Conservation (phyloP, 2,888 invertebrate genomes). For the Mesorhabditis sp. region DNA sequence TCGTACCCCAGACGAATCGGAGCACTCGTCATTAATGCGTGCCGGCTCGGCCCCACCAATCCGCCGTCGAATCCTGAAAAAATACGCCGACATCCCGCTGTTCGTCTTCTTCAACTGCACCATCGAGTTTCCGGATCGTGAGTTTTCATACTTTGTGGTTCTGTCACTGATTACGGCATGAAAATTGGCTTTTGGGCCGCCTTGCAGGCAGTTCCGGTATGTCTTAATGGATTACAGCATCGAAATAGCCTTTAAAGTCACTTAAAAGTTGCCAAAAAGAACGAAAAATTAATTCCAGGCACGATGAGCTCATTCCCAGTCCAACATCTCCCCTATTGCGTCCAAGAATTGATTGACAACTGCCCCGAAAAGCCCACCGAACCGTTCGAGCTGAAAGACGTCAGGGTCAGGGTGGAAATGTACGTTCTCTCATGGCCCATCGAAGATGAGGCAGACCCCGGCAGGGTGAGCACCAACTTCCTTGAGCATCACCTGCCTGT, state of each 20-base stretch:
- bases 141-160: not conserved
- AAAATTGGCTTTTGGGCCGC: no score
- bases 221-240: no score
- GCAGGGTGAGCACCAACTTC: not conserved
- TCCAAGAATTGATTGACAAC: conserved; percentile 18
- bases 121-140: conserved; percentile 16
- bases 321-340: conserved; percentile 28
- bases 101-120: conserved; percentile 36
- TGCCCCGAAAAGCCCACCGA: conserved; percentile 15
- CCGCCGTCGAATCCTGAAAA: not conserved
- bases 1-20: not conserved
- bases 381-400: conserved; percentile 1
- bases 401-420: conserved; percentile 27
- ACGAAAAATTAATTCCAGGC: conserved; percentile 5
- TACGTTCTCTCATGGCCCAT: conserved; percentile 38
- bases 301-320: conserved; percentile 26
- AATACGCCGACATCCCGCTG: conserved; percentile 21
- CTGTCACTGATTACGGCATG: no score
- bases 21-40: not conserved
- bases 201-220: no score
- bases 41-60: conserved; percentile 4
- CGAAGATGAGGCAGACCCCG: conserved; percentile 7
- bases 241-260: no score
- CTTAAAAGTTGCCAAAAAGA: no score
- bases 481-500: not conserved